These are phyloP conservation scores for Diarsia rubi DNA, from an alignment of 2,888 invertebrate species.

Conservation along the genomic window DNA sequence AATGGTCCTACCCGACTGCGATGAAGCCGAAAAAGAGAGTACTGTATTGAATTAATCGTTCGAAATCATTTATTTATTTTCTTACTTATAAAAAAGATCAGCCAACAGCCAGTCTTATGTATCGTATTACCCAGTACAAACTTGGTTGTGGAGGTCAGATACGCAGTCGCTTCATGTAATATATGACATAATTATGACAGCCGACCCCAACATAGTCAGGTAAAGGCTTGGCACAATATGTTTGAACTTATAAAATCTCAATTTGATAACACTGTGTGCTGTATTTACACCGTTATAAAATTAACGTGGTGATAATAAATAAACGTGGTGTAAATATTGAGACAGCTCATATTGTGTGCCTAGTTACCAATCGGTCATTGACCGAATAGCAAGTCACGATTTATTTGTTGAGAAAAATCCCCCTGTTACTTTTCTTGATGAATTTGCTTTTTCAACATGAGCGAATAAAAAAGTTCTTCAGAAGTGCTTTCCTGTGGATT, in stretches of 20 bases:
- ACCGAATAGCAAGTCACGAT: conserved; percentile 10
- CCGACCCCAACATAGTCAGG: no score
- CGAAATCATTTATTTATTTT: neutral
- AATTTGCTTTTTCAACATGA: neutral
- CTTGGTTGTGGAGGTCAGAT: no score
- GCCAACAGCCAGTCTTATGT: no score
- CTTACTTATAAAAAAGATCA: neutral
- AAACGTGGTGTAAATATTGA: conserved; percentile 50
- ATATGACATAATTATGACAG: no score
- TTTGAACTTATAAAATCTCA: neutral
- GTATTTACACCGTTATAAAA: conserved; percentile 36
- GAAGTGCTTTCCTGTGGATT: neutral
- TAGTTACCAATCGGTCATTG: conserved; percentile 2
- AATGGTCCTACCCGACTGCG: neutral
- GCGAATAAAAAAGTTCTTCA: neutral
- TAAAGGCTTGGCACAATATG: neutral
- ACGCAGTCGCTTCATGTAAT: no score
- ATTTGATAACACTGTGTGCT: neutral
- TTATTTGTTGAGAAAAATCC: neutral
- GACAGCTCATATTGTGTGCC: conserved; percentile 14
- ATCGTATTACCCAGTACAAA: no score
- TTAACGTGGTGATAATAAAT: conserved; percentile 9
- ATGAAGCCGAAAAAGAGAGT: neutral
- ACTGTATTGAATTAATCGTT: neutral
- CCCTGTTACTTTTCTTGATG: neutral